Percentiles rank a stretch among this genome's conserved stretches.
phyloP scores from a whole-genome alignment of 2,113 vertebrate genomes.

The Cyanoramphus novaezelandiae region DNA sequence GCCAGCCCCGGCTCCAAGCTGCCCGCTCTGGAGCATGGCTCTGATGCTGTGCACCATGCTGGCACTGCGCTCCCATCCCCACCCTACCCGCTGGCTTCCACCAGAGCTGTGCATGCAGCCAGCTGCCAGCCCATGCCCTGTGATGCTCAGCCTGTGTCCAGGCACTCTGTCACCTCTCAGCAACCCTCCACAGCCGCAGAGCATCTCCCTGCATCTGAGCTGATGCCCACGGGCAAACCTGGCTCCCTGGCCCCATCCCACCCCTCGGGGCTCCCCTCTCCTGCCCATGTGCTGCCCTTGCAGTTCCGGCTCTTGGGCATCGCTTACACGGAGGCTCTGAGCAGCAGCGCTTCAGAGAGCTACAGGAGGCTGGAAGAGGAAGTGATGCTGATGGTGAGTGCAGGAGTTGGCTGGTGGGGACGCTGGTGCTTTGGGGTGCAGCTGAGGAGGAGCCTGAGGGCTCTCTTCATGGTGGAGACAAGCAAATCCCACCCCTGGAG shows the following conservation, averaged over 20 bases:
- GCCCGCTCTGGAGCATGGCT: fast-evolving
- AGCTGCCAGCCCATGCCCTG: background rate
- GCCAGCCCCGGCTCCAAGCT: background rate
- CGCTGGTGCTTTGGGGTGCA: fast-evolving
- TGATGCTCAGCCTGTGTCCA: fast-evolving
- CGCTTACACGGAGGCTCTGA: background rate
- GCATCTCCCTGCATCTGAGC: background rate
- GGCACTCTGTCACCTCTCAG: background rate
- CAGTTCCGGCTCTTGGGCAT: background rate
- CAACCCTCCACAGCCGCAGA: background rate
- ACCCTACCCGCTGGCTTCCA: background rate
- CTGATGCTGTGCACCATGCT: background rate
- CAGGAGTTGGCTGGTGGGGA: fast-evolving
- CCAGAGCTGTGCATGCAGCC: background rate
- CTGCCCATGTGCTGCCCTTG: background rate
- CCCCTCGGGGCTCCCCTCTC: background rate
- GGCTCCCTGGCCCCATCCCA: background rate
- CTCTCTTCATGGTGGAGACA: fast-evolving
- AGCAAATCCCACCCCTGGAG: background rate
- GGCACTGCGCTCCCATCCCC: background rate
- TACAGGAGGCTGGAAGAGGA: background rate
- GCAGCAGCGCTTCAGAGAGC: background rate
- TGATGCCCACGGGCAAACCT: fast-evolving
- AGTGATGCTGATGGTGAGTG: conserved; percentile 7
- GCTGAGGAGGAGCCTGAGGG: background rate